Evolutionary conservation across 2,797 vertebrate genomes (phyloP).

Genomic region (Periophthalmus magnuspinnatus): DNA sequence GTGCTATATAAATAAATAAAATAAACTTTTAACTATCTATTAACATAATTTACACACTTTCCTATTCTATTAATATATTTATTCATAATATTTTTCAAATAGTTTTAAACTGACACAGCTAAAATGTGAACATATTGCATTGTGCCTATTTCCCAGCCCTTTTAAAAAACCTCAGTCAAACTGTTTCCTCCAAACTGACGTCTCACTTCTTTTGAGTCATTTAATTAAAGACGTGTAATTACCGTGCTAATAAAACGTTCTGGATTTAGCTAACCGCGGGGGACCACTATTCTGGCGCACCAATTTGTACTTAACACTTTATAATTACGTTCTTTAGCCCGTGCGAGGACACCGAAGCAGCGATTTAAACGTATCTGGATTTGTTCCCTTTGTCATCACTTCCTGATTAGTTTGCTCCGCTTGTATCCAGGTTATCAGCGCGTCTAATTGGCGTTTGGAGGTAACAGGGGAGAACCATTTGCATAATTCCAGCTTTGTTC

Average conservation of each 20-base stretch:
- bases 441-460: constrained; percentile 62
- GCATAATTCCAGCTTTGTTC: constrained; percentile 46
- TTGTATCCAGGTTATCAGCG: constrained; percentile 49
- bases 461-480: constrained; percentile 43
- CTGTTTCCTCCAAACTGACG: constrained; percentile 6
- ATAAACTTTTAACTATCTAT: no score
- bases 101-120: no score
- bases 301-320: constrained; percentile 61
- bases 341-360: constrained; percentile 27
- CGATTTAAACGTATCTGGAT: constrained; percentile 28
- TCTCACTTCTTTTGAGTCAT: constrained; percentile 20
- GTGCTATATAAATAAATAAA: no score
- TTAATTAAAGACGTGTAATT: constrained; percentile 68
- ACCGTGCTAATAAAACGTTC: constrained; percentile 50
- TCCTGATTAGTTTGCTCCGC: constrained; percentile 42
- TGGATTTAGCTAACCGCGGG: constrained; percentile 38
- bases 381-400: constrained; percentile 2
- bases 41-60: no score
- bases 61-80: no score
- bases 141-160: constrained; percentile 51
- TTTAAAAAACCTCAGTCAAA: constrained; percentile 20
- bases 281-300: constrained; percentile 44
- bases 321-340: constrained; percentile 60
- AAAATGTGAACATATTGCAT: not conserved
- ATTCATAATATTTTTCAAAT: no score